Conservation (phyloP, 2,797 vertebrate genomes). For the Ceryle rudis region DNA sequence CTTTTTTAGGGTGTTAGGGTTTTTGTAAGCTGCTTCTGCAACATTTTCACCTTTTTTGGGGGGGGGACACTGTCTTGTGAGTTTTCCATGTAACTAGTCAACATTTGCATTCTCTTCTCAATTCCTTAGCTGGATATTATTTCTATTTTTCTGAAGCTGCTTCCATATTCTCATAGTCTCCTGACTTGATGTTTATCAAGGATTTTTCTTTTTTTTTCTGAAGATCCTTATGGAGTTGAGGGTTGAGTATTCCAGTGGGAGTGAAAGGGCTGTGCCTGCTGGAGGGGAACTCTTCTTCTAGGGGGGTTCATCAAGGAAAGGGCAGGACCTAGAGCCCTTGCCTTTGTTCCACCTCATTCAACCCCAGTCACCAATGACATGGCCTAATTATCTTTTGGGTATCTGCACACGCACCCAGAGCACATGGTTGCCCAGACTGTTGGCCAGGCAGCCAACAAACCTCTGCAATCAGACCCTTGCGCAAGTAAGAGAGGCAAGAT, state of each 20-base stretch:
- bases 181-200: neutral
- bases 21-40: neutral
- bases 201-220: neutral
- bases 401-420: neutral
- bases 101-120: neutral
- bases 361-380: neutral
- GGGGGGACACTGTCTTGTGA: neutral
- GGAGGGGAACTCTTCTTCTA: neutral
- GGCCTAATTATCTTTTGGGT: neutral
- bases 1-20: neutral
- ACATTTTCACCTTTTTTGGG: neutral
- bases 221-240: neutral
- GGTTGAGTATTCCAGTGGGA: neutral
- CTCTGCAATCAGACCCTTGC: neutral
- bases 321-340: neutral
- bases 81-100: neutral
- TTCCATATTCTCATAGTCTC: neutral
- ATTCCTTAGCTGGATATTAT: neutral
- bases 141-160: neutral
- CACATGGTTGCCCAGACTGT: accelerated
- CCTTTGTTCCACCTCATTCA: neutral
- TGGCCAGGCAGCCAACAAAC: neutral
- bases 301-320: neutral
- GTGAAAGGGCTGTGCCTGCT: neutral
- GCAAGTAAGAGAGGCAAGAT: neutral